phyloP scores from a whole-genome alignment of 2,113 vertebrate species.

The Oriolus oriolus region DNA sequence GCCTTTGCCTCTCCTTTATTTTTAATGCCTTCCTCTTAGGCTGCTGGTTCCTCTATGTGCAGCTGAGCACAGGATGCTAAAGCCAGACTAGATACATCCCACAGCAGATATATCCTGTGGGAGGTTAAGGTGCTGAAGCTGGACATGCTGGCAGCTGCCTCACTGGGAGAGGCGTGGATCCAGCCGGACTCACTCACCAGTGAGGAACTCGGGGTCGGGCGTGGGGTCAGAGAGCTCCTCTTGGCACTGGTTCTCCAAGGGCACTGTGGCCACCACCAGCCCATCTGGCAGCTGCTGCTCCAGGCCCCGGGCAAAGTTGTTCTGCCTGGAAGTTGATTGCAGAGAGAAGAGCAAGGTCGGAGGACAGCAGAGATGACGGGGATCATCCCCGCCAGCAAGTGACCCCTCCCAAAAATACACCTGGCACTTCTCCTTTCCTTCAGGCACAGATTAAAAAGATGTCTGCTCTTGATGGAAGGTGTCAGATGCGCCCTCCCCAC shows the following conservation, averaged over 20 bases:
- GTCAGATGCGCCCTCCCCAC: rapidly evolving
- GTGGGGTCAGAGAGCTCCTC: slow-evolving; percentile 91
- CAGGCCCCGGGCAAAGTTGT: slow-evolving; percentile 95
- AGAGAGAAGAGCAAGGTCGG: background rate
- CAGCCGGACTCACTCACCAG: slow-evolving; percentile 74
- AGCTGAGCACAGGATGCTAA: background rate
- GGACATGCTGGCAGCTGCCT: background rate
- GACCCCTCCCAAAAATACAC: background rate
- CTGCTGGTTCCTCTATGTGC: background rate
- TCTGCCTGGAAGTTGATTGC: slow-evolving; percentile 79
- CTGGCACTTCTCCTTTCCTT: background rate
- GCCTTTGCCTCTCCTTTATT: background rate
- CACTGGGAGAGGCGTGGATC: rapidly evolving
- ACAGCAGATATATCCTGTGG: rapidly evolving
- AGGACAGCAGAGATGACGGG: background rate
- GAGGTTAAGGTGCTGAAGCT: background rate
- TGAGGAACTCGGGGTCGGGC: slow-evolving; percentile 92
- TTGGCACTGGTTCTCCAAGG: slow-evolving; percentile 91
- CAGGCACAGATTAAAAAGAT: background rate
- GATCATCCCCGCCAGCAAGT: background rate
- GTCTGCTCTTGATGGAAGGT: background rate
- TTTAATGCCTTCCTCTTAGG: background rate
- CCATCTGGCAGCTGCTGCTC: slow-evolving; percentile 96
- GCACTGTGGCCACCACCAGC: slow-evolving; percentile 90
- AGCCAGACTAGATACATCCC: background rate